A percentile compares a stretch with the other conserved stretches of the same genome.
These are phyloP conservation scores for Aplodontia rufa DNA, from an alignment of 2,113 vertebrate genomes.

Conservation along the genomic window DNA sequence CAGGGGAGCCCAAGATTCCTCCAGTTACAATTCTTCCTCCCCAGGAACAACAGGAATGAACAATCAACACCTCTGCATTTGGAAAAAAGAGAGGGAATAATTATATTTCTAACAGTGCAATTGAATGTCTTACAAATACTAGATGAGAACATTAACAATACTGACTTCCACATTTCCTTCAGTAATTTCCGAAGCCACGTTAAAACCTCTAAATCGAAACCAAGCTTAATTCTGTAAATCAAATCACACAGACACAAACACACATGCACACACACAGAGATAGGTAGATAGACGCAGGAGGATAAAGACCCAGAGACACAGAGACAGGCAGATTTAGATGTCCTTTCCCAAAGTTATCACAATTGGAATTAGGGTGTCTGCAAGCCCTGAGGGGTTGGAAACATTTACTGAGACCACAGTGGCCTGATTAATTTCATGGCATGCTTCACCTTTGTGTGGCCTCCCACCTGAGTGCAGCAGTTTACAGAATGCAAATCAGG, in stretches of 20 bases:
- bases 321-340: neutral
- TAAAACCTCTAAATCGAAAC: neutral
- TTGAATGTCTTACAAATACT: neutral
- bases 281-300: too few species aligned
- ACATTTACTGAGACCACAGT: neutral
- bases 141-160: neutral
- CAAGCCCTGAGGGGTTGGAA: neutral
- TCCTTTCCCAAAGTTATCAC: neutral
- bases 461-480: neutral
- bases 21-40: rapidly evolving
- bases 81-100: neutral
- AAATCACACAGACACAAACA: too few species aligned
- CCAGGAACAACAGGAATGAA: neutral
- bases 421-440: neutral
- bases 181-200: neutral
- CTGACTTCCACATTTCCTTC: neutral
- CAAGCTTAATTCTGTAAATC: neutral
- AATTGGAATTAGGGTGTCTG: neutral
- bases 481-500: neutral
- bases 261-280: too few species aligned
- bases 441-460: neutral
- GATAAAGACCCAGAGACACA: neutral
- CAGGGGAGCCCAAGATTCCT: neutral
- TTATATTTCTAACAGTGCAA: neutral
- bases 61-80: neutral